These are phyloP conservation scores for Falco berigora DNA, from an alignment of 2,797 vertebrate species.

Conservation along the genomic window DNA sequence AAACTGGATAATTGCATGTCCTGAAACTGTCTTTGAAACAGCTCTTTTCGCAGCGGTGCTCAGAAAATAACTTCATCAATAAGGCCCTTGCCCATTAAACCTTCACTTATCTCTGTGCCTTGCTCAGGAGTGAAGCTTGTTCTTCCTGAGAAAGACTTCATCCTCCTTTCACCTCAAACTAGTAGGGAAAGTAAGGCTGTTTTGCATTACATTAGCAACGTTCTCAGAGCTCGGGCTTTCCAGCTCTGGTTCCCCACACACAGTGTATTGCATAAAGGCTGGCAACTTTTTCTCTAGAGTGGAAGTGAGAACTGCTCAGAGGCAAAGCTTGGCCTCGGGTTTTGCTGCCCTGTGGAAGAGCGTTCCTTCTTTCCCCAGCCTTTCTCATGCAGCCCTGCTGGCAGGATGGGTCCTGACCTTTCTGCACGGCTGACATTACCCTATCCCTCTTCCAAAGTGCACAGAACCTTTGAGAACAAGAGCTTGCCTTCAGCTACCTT, in stretches of 20 bases:
- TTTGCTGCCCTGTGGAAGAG: background rate
- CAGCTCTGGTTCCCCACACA: background rate
- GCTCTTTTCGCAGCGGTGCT: constrained; percentile 50
- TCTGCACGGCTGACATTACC: background rate
- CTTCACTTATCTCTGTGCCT: background rate
- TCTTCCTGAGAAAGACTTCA: background rate
- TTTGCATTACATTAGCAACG: background rate
- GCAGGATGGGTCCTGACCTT: background rate
- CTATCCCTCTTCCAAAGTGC: background rate
- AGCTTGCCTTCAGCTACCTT: background rate
- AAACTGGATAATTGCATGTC: constrained; percentile 60
- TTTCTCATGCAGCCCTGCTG: accelerated
- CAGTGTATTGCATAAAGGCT: background rate
- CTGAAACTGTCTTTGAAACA: constrained; percentile 55
- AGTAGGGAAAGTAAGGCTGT: background rate
- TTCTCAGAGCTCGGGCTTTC: background rate
- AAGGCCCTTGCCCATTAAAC: constrained; percentile 28
- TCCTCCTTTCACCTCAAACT: background rate
- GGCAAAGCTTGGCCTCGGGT: background rate
- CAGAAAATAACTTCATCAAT: constrained; percentile 59
- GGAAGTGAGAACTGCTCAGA: background rate
- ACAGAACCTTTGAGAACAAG: background rate
- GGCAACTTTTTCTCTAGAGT: background rate
- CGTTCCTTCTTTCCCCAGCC: background rate
- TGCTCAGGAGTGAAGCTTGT: background rate